A percentile compares a stretch with the other conserved stretches of the same genome.
Conservation (phyloP, 1,140 invertebrate genomes). For the Lepidostoma basale region DNA sequence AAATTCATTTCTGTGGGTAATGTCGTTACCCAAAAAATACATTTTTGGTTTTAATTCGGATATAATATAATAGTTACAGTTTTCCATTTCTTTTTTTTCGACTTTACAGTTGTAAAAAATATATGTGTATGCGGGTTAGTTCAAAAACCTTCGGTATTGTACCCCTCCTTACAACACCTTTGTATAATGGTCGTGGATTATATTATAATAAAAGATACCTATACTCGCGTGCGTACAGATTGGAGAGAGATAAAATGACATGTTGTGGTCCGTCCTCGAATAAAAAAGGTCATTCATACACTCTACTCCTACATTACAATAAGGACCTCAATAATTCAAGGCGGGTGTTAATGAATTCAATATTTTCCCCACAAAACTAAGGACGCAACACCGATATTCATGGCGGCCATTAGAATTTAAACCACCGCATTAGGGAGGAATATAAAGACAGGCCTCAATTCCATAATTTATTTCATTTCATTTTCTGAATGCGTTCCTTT, state of each 20-base stretch:
- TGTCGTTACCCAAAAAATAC: too few relatives aligned
- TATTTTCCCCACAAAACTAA: slow-evolving; percentile 19
- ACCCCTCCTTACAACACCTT: slow-evolving; percentile 32
- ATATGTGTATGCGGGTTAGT: too few relatives aligned
- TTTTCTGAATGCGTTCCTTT: background rate
- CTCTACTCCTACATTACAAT: slow-evolving; percentile 34
- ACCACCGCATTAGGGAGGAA: slow-evolving; percentile 19
- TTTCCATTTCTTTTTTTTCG: too few relatives aligned
- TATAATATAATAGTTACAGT: too few relatives aligned
- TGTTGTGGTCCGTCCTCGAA: slow-evolving; percentile 38
- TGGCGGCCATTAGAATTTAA: slow-evolving; percentile 33
- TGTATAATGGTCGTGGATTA: slow-evolving; percentile 40
- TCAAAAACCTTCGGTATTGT: background rate
- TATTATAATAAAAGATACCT: slow-evolving; percentile 45
- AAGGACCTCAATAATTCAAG: slow-evolving; percentile 41
- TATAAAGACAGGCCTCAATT: slow-evolving; percentile 15
- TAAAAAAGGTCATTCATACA: slow-evolving; percentile 43
- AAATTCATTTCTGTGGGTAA: too few relatives aligned
- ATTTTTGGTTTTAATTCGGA: too few relatives aligned
- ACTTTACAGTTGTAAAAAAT: too few relatives aligned
- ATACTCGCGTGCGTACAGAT: slow-evolving; percentile 44
- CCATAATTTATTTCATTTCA: background rate
- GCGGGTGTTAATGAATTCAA: slow-evolving; percentile 39
- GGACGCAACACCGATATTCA: slow-evolving; percentile 29
- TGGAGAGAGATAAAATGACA: slow-evolving; percentile 40